These are phyloP conservation scores for Hypselothyrea guttata DNA, from an alignment of 2,888 invertebrate species.

Conservation along the genomic window DNA sequence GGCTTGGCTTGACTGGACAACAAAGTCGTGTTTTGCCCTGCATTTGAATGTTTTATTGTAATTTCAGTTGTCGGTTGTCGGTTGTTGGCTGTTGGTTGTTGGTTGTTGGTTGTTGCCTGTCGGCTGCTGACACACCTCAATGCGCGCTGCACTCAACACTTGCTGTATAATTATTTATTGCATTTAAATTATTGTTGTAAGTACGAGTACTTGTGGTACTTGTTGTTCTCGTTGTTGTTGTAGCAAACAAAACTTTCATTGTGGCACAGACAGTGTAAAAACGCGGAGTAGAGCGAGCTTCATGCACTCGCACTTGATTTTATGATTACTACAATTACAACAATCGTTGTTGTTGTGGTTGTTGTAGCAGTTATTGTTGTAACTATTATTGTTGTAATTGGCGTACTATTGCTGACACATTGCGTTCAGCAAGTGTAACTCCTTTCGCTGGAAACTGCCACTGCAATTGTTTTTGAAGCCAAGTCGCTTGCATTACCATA, in stretches of 20 bases:
- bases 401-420: slow-evolving; percentile 44
- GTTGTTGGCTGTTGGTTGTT: slow-evolving; percentile 25
- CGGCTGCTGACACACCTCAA: slow-evolving; percentile 70
- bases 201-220: slow-evolving; percentile 29
- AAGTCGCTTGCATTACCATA: slow-evolving; percentile 49
- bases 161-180: slow-evolving; percentile 78
- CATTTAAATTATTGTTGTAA: slow-evolving; percentile 77
- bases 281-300: slow-evolving; percentile 29
- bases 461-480: slow-evolving; percentile 56
- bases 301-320: slow-evolving; percentile 75
- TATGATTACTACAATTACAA: slow-evolving; percentile 73
- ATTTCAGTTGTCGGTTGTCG: slow-evolving; percentile 43
- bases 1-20: slow-evolving; percentile 45
- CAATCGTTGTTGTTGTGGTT: slow-evolving; percentile 22
- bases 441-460: slow-evolving; percentile 47
- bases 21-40: slow-evolving; percentile 32
- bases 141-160: slow-evolving; percentile 77
- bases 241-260: slow-evolving; percentile 63
- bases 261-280: slow-evolving; percentile 16
- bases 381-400: slow-evolving; percentile 21
- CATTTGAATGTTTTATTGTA: slow-evolving; percentile 60
- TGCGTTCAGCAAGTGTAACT: slow-evolving; percentile 34
- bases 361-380: slow-evolving; percentile 28
- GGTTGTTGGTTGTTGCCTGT: slow-evolving; percentile 44
- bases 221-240: slow-evolving; percentile 37